Percentiles rank a stretch among this genome's conserved stretches.
These are phyloP conservation scores for Lottia gigantea DNA, from an alignment of 2,888 invertebrate species.

Conservation along the genomic window DNA sequence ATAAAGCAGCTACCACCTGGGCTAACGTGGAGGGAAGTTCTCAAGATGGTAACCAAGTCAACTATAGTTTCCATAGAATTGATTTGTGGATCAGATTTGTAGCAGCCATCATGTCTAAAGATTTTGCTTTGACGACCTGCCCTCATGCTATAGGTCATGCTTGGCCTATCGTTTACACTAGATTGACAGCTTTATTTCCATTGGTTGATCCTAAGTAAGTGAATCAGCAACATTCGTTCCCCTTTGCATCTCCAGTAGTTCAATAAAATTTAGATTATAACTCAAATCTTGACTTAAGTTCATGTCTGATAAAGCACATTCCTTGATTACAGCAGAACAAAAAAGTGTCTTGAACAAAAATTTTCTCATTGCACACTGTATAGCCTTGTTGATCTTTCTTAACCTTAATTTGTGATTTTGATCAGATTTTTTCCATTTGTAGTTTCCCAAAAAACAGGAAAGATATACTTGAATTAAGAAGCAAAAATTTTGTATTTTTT, in stretches of 20 bases:
- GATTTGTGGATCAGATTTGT: conserved; percentile 74
- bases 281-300: too few species aligned
- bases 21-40: conserved; percentile 50
- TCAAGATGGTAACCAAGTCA: conserved; percentile 46
- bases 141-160: conserved; percentile 88
- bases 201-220: conserved; percentile 83
- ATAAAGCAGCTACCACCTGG: conserved; percentile 90
- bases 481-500: too few species aligned
- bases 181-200: conserved; percentile 89
- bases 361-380: too few species aligned
- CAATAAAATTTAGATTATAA: too few species aligned
- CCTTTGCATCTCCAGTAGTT: neutral
- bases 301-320: too few species aligned
- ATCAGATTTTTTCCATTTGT: too few species aligned
- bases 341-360: too few species aligned
- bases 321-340: too few species aligned
- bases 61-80: conserved; percentile 54
- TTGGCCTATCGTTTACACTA: conserved; percentile 94
- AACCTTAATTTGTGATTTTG: too few species aligned
- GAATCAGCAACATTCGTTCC: neutral
- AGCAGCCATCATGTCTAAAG: conserved; percentile 88
- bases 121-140: conserved; percentile 84
- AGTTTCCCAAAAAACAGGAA: too few species aligned
- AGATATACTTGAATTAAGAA: too few species aligned
- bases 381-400: too few species aligned